These are phyloP conservation scores for Chrysogorgia sp. DNA, from an alignment of 92 coral and sea anemone species.

Conservation along the genomic window DNA sequence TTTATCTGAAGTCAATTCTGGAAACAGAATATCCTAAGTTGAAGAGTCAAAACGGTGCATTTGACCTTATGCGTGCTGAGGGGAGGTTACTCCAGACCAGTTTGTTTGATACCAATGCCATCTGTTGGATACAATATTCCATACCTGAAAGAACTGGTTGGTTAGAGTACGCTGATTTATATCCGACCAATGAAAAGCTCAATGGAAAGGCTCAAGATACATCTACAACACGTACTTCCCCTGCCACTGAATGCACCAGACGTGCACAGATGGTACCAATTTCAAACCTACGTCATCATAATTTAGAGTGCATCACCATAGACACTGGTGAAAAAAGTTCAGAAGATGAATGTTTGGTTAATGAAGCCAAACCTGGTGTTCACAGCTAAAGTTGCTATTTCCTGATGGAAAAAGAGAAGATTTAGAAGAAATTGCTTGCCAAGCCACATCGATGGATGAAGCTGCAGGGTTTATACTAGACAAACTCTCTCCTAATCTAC, in stretches of 20 bases:
- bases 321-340: neutral
- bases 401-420: neutral
- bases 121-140: conserved; percentile 47
- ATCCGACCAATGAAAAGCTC: conserved; percentile 48
- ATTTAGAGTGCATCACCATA: neutral
- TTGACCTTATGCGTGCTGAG: conserved; percentile 55
- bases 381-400: conserved; percentile 23
- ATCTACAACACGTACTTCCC: conserved; percentile 25
- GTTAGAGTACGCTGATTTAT: conserved; percentile 43
- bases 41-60: conserved; percentile 50
- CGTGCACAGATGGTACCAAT: conserved; percentile 26
- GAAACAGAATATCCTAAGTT: conserved; percentile 46
- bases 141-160: conserved; percentile 45
- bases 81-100: conserved; percentile 49
- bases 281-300: conserved; percentile 42
- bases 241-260: conserved; percentile 45
- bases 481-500: neutral
- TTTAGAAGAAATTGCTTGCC: conserved; percentile 9
- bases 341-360: neutral
- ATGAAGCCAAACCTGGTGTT: conserved; percentile 9
- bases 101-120: conserved; percentile 34
- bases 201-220: conserved; percentile 12
- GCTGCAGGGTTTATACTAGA: conserved; percentile 16
- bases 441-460: conserved; percentile 26
- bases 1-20: conserved; percentile 24